Conservation (phyloP, 2,888 invertebrate species). For the Cyrtodaria siliqua region DNA sequence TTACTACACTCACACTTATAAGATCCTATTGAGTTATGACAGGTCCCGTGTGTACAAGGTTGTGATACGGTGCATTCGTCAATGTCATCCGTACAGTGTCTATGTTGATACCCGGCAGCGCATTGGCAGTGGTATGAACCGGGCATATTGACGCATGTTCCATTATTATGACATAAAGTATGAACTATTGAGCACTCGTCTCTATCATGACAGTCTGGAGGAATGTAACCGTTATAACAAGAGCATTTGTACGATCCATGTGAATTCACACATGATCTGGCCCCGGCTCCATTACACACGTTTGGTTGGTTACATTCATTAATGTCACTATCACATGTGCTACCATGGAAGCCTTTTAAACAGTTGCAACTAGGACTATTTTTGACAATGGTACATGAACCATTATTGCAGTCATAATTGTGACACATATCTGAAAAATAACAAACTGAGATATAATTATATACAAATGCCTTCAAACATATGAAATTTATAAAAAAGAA, state of each 20-base stretch:
- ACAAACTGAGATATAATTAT: no score
- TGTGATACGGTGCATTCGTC: slow-evolving; percentile 8
- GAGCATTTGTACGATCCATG: no score
- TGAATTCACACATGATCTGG: no score
- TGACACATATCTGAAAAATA: no score
- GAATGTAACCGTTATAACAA: no score
- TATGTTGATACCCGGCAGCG: neutral
- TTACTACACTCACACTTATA: no score
- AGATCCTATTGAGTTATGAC: neutral
- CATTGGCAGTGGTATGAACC: slow-evolving; percentile 32
- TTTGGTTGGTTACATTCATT: slow-evolving; percentile 23
- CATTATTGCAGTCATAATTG: no score
- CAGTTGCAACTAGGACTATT: no score
- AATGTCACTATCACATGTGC: slow-evolving; percentile 19
- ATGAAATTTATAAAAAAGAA: no score
- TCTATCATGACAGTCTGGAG: slow-evolving; percentile 6
- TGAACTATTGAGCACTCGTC: slow-evolving; percentile 21
- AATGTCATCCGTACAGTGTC: slow-evolving; percentile 3
- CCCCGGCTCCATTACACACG: slow-evolving; percentile 1
- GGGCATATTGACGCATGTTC: slow-evolving; percentile 22
- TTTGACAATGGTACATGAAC: no score
- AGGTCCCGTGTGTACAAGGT: slow-evolving; percentile 12
- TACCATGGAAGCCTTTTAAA: slow-evolving; percentile 12
- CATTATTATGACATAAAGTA: slow-evolving; percentile 2
- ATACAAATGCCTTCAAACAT: no score